Evolutionary conservation across 2,797 vertebrate species (phyloP).

Genomic region (Acipenser ruthenus): DNA sequence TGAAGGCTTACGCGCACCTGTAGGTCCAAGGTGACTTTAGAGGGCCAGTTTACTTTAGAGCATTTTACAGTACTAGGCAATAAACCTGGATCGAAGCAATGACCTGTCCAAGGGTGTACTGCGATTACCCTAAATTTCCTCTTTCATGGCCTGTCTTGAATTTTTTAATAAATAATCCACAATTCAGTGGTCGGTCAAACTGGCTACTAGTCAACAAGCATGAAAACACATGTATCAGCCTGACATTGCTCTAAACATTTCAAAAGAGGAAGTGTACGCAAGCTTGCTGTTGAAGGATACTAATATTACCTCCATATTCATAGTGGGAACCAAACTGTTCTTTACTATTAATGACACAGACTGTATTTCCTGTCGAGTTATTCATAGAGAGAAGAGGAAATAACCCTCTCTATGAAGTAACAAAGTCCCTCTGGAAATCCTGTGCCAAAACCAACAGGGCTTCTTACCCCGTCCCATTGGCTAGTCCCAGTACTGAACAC

Average conservation of each 20-base stretch:
- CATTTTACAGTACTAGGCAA: too few species aligned
- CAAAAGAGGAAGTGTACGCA: background rate
- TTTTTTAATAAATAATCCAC: too few species aligned
- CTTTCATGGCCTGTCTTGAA: too few species aligned
- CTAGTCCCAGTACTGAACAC: slow-evolving; percentile 24
- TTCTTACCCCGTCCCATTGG: slow-evolving; percentile 21
- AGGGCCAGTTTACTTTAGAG: too few species aligned
- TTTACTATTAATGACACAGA: slow-evolving; percentile 26
- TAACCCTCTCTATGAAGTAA: slow-evolving; percentile 38
- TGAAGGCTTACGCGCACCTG: too few species aligned
- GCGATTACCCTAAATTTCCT: too few species aligned
- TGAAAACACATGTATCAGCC: too few species aligned
- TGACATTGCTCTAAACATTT: background rate
- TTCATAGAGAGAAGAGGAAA: slow-evolving; percentile 62
- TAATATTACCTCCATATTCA: slow-evolving; percentile 25
- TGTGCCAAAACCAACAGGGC: slow-evolving; percentile 29
- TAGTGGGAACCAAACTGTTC: slow-evolving; percentile 13
- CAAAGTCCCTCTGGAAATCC: slow-evolving; percentile 36
- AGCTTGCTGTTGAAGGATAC: slow-evolving; percentile 18
- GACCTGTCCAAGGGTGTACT: too few species aligned
- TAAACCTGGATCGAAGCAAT: too few species aligned
- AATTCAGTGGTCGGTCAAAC: too few species aligned
- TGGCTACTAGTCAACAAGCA: too few species aligned
- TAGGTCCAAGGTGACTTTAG: too few species aligned
- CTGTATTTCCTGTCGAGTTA: slow-evolving; percentile 50